Percentiles rank a stretch among this genome's conserved stretches.
Conservation (phyloP, 2,113 vertebrate genomes). For the Sinocyclocheilus anshuiensis region DNA sequence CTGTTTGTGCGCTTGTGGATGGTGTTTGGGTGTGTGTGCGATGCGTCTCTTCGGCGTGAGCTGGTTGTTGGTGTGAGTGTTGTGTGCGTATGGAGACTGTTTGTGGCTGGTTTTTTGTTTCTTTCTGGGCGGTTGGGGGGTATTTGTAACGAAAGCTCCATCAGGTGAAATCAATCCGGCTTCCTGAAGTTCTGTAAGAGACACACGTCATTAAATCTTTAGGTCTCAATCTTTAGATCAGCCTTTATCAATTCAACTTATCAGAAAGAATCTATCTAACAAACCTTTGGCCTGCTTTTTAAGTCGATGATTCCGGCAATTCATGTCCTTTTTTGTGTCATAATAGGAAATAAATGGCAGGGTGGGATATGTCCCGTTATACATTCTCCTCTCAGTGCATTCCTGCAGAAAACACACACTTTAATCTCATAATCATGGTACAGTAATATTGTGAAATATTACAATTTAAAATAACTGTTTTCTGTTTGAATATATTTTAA, state of each 20-base stretch:
- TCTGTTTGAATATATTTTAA: no score
- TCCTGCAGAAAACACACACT: constrained; percentile 59
- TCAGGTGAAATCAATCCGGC: constrained; percentile 45
- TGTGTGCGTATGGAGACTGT: constrained; percentile 24
- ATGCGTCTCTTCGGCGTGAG: constrained; percentile 40
- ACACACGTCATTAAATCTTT: constrained; percentile 21
- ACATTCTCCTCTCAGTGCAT: constrained; percentile 71
- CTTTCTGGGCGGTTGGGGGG: constrained; percentile 63
- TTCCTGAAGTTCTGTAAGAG: constrained; percentile 64
- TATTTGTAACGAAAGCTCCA: not conserved
- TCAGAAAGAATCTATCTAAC: not conserved
- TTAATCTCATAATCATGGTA: not conserved
- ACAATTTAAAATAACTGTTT: no score
- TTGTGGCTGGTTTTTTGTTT: constrained; percentile 62
- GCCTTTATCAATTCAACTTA: not conserved
- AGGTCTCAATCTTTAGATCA: not conserved
- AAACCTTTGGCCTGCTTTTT: constrained; percentile 63
- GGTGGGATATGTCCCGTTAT: constrained; percentile 64
- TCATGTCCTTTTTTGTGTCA: constrained; percentile 65
- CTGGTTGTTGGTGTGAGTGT: not conserved
- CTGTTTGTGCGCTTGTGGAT: no score
- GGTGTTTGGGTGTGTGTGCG: constrained; percentile 46
- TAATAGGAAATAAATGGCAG: constrained; percentile 68
- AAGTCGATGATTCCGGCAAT: constrained; percentile 31
- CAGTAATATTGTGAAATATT: no score